A percentile compares a stretch with the other conserved stretches of the same genome.
phyloP scores from a whole-genome alignment of 2,797 vertebrate species.

The Sardinella longiceps region DNA sequence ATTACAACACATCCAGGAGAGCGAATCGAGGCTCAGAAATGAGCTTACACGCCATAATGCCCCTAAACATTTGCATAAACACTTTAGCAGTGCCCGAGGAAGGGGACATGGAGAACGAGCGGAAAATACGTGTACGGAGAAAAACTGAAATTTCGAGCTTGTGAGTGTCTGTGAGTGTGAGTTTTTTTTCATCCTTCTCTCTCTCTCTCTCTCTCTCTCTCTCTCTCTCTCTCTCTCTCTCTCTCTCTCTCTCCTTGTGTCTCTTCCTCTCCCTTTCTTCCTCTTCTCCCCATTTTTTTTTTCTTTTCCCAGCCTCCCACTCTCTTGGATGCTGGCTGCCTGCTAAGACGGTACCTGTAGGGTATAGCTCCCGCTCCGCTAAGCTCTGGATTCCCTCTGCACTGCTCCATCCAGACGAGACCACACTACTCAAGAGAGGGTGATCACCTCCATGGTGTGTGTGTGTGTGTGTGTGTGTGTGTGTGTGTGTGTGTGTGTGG shows the following conservation, averaged over 20 bases:
- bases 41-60: slow-evolving; percentile 81
- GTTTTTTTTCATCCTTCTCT: neutral
- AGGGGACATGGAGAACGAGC: slow-evolving; percentile 63
- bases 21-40: slow-evolving; percentile 80
- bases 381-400: slow-evolving; percentile 57
- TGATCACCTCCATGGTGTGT: slow-evolving; percentile 46
- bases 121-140: slow-evolving; percentile 40
- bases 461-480: slow-evolving; percentile 39
- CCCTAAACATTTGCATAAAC: slow-evolving; percentile 82
- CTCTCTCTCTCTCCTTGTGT: too few relatives aligned
- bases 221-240: slow-evolving; percentile 73
- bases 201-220: slow-evolving; percentile 63
- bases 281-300: slow-evolving; percentile 66
- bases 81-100: slow-evolving; percentile 73
- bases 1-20: slow-evolving; percentile 77
- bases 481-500: neutral
- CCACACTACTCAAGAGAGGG: slow-evolving; percentile 57
- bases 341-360: slow-evolving; percentile 76
- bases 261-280: slow-evolving; percentile 57
- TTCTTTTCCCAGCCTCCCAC: slow-evolving; percentile 78
- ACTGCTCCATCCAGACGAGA: slow-evolving; percentile 57
- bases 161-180: neutral
- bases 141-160: slow-evolving; percentile 55
- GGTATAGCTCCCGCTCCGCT: slow-evolving; percentile 66
- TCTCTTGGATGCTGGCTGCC: slow-evolving; percentile 68